A percentile compares a stretch with the other conserved stretches of the same genome.
These are phyloP conservation scores for Geotrypetes seraphini DNA, from an alignment of 2,797 vertebrate genomes.

Conservation along the genomic window DNA sequence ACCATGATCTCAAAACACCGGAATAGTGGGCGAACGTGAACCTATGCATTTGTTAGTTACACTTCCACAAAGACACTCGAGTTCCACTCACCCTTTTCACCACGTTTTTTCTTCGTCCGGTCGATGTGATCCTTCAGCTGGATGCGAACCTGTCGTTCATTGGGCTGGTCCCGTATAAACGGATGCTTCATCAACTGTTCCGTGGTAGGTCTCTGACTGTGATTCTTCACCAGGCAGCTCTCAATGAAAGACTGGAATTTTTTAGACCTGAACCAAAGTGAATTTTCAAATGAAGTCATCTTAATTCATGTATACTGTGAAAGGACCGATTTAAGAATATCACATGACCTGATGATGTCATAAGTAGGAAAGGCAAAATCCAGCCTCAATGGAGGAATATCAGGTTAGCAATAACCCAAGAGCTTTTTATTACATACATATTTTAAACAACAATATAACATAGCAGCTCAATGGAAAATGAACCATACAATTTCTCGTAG, in stretches of 20 bases:
- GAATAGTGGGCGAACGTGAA: not conserved
- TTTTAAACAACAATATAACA: too few relatives aligned
- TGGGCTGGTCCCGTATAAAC: slow-evolving; percentile 89
- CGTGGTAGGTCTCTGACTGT: slow-evolving; percentile 85
- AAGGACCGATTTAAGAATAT: too few relatives aligned
- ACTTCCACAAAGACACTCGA: not conserved
- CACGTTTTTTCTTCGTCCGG: slow-evolving; percentile 93
- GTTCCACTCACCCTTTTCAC: slow-evolving; percentile 76
- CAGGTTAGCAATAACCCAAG: too few relatives aligned
- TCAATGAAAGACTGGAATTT: slow-evolving; percentile 97
- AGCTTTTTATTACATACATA: too few relatives aligned
- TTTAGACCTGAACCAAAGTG: slow-evolving; percentile 76
- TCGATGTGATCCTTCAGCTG: slow-evolving; percentile 98
- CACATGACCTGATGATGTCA: too few relatives aligned
- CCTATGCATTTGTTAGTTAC: not conserved
- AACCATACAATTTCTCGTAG: too few relatives aligned
- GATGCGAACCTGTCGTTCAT: slow-evolving; percentile 92
- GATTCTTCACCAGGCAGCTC: slow-evolving; percentile 92
- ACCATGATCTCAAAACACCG: too few relatives aligned
- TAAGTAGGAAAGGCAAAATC: too few relatives aligned
- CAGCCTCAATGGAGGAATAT: too few relatives aligned
- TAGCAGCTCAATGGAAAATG: too few relatives aligned
- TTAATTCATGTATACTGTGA: not conserved
- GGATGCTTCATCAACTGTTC: slow-evolving; percentile 95
- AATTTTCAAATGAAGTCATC: not conserved